Conservation (phyloP, 2,113 vertebrate genomes). For the Actenoides lindsayi region DNA sequence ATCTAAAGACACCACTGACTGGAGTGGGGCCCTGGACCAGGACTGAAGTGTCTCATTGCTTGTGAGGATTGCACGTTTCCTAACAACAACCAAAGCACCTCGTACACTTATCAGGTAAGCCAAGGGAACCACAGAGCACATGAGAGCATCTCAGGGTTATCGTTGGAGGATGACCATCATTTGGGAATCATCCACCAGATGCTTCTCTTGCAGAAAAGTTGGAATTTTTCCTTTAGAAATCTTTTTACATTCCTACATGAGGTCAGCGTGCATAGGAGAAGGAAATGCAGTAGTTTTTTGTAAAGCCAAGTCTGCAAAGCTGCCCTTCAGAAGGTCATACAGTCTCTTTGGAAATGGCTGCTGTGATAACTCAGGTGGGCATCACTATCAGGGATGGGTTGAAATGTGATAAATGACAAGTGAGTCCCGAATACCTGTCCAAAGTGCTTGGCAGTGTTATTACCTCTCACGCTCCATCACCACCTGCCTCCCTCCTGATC, state of each 20-base stretch:
- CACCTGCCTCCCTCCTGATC: not conserved
- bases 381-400: not conserved
- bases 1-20: not conserved
- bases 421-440: not conserved
- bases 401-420: no score
- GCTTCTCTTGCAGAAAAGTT: not conserved
- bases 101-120: not conserved
- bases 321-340: not conserved
- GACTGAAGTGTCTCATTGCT: not conserved
- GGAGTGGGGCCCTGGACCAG: not conserved
- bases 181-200: not conserved
- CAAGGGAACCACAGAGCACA: not conserved
- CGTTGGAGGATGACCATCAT: not conserved
- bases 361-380: no score
- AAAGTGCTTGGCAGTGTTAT: not conserved
- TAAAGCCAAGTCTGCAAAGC: not conserved
- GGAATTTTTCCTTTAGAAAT: not conserved
- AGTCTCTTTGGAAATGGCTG: not conserved
- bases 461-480: not conserved
- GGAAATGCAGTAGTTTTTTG: not conserved
- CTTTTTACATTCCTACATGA: not conserved
- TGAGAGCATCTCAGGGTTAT: not conserved
- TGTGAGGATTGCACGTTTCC: fast-evolving
- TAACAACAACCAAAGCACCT: not conserved
- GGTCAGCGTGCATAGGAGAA: not conserved